Evolutionary conservation across 2,797 vertebrate genomes (phyloP).

Genomic region (Pelobates cultripes): DNA sequence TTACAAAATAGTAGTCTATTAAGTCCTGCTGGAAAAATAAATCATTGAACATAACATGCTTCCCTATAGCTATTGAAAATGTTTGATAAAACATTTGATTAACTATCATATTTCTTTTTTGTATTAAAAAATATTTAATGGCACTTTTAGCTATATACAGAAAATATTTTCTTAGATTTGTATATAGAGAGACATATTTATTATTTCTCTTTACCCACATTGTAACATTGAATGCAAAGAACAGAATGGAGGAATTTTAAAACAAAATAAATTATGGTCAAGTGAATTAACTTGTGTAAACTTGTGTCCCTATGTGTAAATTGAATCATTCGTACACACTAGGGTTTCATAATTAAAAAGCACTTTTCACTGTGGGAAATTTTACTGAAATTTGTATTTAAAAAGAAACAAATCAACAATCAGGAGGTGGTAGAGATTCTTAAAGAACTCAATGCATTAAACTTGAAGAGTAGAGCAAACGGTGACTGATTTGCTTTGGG

Average conservation of each 20-base stretch:
- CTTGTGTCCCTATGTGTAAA: slow-evolving; percentile 69
- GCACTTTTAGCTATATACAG: background rate
- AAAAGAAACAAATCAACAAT: slow-evolving; percentile 67
- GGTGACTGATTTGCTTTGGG: slow-evolving; percentile 60
- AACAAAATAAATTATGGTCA: slow-evolving; percentile 65
- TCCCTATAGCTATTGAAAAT: slow-evolving; percentile 32
- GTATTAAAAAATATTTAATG: slow-evolving; percentile 9
- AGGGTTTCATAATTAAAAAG: slow-evolving; percentile 70
- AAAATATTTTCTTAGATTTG: too few relatives aligned
- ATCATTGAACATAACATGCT: slow-evolving; percentile 36
- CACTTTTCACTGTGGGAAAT: slow-evolving; percentile 64
- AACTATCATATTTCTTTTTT: slow-evolving; percentile 12
- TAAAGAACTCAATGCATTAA: slow-evolving; percentile 64
- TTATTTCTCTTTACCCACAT: slow-evolving; percentile 2
- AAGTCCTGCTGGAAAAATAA: slow-evolving; percentile 32
- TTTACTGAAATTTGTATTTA: slow-evolving; percentile 67
- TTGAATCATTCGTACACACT: slow-evolving; percentile 63
- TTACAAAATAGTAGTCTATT: slow-evolving; percentile 45
- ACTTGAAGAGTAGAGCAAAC: slow-evolving; percentile 57
- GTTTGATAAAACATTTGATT: slow-evolving; percentile 47
- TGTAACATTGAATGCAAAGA: slow-evolving; percentile 22
- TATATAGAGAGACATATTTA: background rate
- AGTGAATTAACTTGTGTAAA: slow-evolving; percentile 64
- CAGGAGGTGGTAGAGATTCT: slow-evolving; percentile 62
- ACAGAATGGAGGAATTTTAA: slow-evolving; percentile 60